These are phyloP conservation scores for Mythimna vitellina DNA, from an alignment of 2,888 invertebrate genomes.

Conservation along the genomic window DNA sequence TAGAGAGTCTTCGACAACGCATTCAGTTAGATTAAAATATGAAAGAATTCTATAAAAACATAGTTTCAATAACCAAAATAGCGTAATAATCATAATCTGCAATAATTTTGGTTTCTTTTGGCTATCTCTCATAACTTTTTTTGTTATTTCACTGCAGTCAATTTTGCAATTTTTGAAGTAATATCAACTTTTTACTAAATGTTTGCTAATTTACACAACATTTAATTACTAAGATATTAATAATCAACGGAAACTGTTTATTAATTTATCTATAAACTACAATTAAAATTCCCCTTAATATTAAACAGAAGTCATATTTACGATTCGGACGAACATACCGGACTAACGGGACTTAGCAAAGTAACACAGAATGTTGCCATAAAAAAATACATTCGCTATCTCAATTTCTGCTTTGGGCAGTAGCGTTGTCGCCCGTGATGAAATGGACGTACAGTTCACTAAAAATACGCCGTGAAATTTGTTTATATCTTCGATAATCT, in stretches of 20 bases:
- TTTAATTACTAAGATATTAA: too few species aligned
- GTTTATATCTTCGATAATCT: constrained; percentile 89
- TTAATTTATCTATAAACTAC: rapidly evolving
- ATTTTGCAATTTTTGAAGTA: neutral
- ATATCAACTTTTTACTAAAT: neutral
- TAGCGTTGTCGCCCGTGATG: constrained; percentile 86
- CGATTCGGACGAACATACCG: constrained; percentile 60
- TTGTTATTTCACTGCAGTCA: too few species aligned
- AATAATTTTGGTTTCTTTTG: neutral
- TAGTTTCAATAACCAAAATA: rapidly evolving
- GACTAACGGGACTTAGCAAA: constrained; percentile 58
- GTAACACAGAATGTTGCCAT: constrained; percentile 80
- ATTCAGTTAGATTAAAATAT: neutral
- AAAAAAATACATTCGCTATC: constrained; percentile 80
- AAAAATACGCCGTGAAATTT: constrained; percentile 84
- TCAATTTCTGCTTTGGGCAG: constrained; percentile 86
- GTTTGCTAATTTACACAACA: neutral
- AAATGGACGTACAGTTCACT: constrained; percentile 87
- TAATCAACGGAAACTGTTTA: neutral
- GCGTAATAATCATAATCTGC: rapidly evolving
- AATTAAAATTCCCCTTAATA: neutral
- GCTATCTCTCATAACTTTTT: too few species aligned
- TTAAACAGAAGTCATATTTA: rapidly evolving
- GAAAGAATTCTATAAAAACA: rapidly evolving
- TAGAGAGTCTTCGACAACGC: rapidly evolving